phyloP scores from a whole-genome alignment of 2,888 invertebrate species.

The Melipona beecheii region DNA sequence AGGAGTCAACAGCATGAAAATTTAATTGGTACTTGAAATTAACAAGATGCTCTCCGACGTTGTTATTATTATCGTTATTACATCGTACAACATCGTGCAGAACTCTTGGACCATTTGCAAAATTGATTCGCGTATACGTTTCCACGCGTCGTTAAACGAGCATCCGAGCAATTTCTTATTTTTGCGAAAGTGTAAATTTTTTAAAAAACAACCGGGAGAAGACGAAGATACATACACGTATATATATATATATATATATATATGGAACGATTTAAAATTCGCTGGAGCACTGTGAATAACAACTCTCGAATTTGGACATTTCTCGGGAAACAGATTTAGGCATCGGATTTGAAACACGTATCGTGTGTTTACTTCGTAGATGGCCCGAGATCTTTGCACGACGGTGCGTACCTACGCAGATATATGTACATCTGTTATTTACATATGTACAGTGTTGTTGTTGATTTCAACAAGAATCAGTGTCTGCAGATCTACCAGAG shows the following conservation, averaged over 20 bases:
- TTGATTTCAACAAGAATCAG: slow-evolving; percentile 18
- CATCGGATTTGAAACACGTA: not conserved
- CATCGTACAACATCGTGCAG: not conserved
- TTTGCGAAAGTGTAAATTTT: too few relatives aligned
- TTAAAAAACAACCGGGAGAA: too few relatives aligned
- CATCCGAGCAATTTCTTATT: too few relatives aligned
- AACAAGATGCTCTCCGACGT: slow-evolving; percentile 39
- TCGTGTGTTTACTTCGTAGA: not conserved
- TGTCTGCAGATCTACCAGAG: not conserved
- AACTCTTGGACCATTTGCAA: not conserved
- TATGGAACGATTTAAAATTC: too few relatives aligned
- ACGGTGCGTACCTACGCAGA: not conserved
- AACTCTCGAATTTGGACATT: not conserved
- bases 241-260: too few relatives aligned
- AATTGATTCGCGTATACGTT: too few relatives aligned
- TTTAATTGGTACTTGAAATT: slow-evolving; percentile 46
- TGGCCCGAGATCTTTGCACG: not conserved
- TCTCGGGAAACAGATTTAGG: not conserved
- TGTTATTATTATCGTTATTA: not conserved
- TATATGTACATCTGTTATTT: not conserved
- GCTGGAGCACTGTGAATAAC: too few relatives aligned
- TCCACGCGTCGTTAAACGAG: too few relatives aligned
- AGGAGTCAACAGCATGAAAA: slow-evolving; percentile 39
- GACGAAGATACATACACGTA: too few relatives aligned
- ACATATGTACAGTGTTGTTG: not conserved